Evolutionary conservation across 1,140 invertebrate genomes (phyloP), one percentile per base, ranked within the genome.

Genomic region (Heliconius melpomene): DNA sequence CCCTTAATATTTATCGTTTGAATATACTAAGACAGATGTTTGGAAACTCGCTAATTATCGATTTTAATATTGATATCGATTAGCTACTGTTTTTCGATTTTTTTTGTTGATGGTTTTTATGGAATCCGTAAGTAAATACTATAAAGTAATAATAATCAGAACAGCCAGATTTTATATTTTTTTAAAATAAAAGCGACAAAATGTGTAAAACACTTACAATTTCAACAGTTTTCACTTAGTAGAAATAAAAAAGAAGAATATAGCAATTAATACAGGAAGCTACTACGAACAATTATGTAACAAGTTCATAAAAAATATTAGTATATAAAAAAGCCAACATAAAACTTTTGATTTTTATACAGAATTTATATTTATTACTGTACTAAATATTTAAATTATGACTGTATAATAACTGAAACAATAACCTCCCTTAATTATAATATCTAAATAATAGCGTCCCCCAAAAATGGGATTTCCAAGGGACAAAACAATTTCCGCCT

Each of bases 1-100:
- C 23, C 66, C 79, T 72, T 78, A 83, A 72, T 83, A 78, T 80
- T 79, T 82, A 82, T 77, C 52, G 80, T n/a, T 38, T 7, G 60
- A 79, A 77, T 74, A 70, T 60, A 79, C 38, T 38, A 79, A 76
- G 40, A 79, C 66, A 71, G 70, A 82, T 60, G 75, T 71, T 80
- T 75, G 18, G 2, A 72, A 72, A 74, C 52, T 76, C 78, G 77
- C 32, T 57, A 60, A 72, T 60, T 36, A 76, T 71, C 23, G 60
- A 71, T 66, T 29, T 66, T 29, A 13, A 13, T 66, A 29, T 66
- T 5, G 60, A 66, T 29, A 29, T 16, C 40, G 40, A 46, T 16
- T 16, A 6, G 40, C 40, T 46, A 16, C 0, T 16, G 3, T 46
- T 16, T 1, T 16, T 16, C 40, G 3, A 16, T 1, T 46, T 46